A percentile compares a stretch with the other conserved stretches of the same genome.
Evolutionary conservation across 2,888 invertebrate species (phyloP).

Genomic region (Galerucella calmariensis): DNA sequence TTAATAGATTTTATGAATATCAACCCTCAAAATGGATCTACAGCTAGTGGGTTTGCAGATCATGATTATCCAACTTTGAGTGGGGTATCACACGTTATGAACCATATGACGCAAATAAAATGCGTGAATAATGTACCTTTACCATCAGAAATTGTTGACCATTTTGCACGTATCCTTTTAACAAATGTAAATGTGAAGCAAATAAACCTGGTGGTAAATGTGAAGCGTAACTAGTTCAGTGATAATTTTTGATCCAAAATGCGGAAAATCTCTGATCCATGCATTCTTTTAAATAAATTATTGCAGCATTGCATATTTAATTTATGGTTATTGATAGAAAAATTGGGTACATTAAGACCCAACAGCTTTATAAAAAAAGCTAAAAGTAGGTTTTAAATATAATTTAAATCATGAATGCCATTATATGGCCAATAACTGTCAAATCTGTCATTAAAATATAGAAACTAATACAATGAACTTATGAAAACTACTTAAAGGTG

Average conservation of each 20-base stretch:
- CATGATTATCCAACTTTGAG: constrained; percentile 89
- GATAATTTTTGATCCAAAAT: too few relatives aligned
- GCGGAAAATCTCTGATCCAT: background rate
- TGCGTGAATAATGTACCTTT: constrained; percentile 86
- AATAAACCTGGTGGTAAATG: background rate
- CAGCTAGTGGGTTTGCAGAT: constrained; percentile 90
- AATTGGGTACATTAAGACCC: too few relatives aligned
- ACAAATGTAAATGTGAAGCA: too few relatives aligned
- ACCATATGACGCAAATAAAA: constrained; percentile 81
- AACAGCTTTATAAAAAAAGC: too few relatives aligned
- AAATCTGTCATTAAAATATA: too few relatives aligned
- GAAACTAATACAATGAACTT: too few relatives aligned
- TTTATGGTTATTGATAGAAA: background rate
- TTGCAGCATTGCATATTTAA: background rate
- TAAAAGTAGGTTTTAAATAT: too few relatives aligned
- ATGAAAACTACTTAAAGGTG: too few relatives aligned
- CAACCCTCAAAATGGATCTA: constrained; percentile 76
- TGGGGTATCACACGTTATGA: constrained; percentile 73
- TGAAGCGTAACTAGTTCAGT: background rate
- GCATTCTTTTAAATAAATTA: background rate
- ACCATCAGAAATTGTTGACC: constrained; percentile 94
- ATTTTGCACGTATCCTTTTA: constrained; percentile 90
- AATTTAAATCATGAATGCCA: too few relatives aligned
- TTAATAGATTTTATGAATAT: constrained; percentile 77
- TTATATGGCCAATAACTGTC: too few relatives aligned